Evolutionary conservation across 2,888 invertebrate species (phyloP).

Genomic region (Cacoxenus indagator): DNA sequence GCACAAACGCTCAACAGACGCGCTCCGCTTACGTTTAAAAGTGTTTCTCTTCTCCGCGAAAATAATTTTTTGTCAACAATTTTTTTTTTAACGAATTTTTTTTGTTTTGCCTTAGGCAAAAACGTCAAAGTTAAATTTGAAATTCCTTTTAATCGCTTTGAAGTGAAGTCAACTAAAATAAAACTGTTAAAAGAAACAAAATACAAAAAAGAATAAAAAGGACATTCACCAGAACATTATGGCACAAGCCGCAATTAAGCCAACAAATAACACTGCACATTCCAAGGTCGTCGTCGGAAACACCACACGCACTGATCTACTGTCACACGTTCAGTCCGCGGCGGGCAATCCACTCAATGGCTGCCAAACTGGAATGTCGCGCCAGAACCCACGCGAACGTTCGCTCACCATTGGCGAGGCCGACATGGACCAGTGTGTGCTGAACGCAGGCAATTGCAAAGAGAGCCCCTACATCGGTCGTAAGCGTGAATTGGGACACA

Average conservation of each 20-base stretch:
- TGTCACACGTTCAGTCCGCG: constrained; percentile 13
- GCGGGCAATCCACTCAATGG: neutral
- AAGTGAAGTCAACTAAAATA: neutral
- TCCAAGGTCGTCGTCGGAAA: neutral
- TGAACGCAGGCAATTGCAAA: constrained; percentile 51
- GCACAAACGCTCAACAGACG: constrained; percentile 4
- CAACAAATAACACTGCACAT: neutral
- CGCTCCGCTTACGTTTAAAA: neutral
- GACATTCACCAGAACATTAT: neutral
- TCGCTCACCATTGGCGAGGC: constrained; percentile 57
- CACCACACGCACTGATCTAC: constrained; percentile 27
- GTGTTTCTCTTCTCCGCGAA: neutral
- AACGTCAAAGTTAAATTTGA: too few species aligned
- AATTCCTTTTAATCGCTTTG: too few species aligned
- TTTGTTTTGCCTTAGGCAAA: neutral
- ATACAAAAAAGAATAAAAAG: neutral
- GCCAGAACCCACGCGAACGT: constrained; percentile 36
- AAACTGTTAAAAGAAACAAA: neutral
- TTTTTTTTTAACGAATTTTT: neutral
- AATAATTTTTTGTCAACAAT: neutral
- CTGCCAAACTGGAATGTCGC: neutral
- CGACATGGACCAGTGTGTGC: constrained; percentile 62
- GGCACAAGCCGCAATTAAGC: neutral
- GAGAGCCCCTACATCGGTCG: constrained; percentile 56
- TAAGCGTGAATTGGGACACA: constrained; percentile 68